Conservation (phyloP, 1,140 invertebrate species). For the Trissolcus basalis region DNA sequence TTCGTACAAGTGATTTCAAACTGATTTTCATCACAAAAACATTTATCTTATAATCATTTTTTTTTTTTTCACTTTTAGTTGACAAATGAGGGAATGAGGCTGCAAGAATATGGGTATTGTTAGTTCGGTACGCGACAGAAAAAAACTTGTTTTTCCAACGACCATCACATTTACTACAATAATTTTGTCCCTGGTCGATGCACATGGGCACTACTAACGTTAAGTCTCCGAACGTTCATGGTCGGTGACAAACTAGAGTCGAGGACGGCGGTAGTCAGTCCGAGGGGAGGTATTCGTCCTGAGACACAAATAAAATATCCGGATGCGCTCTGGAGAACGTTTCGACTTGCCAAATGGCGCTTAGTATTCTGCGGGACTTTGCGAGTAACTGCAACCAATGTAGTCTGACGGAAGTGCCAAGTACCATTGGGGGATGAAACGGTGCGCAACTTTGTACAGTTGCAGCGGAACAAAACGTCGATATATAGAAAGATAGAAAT, state of each 20-base stretch:
- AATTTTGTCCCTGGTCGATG: constrained; percentile 49
- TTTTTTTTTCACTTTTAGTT: too few relatives aligned
- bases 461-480: constrained; percentile 45
- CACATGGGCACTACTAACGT: constrained; percentile 40
- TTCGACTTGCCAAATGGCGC: constrained; percentile 68
- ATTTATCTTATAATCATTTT: too few relatives aligned
- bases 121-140: too few relatives aligned
- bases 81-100: too few relatives aligned
- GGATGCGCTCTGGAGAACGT: constrained; percentile 55
- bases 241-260: constrained; percentile 53
- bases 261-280: constrained; percentile 46
- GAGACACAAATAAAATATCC: constrained; percentile 66
- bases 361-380: constrained; percentile 70
- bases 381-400: constrained; percentile 64
- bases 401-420: constrained; percentile 69
- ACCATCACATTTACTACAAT: constrained; percentile 27
- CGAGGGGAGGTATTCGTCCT: constrained; percentile 58
- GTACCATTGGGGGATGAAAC: constrained; percentile 62
- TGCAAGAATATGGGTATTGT: too few relatives aligned
- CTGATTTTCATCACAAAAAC: too few relatives aligned
- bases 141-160: too few relatives aligned
- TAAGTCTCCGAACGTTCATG: constrained; percentile 42
- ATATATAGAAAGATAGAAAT: constrained; percentile 46
- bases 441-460: constrained; percentile 53
- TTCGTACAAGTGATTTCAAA: too few relatives aligned